These are phyloP conservation scores for Seira ritae DNA, from an alignment of 2,888 invertebrate species.

Conservation along the genomic window DNA sequence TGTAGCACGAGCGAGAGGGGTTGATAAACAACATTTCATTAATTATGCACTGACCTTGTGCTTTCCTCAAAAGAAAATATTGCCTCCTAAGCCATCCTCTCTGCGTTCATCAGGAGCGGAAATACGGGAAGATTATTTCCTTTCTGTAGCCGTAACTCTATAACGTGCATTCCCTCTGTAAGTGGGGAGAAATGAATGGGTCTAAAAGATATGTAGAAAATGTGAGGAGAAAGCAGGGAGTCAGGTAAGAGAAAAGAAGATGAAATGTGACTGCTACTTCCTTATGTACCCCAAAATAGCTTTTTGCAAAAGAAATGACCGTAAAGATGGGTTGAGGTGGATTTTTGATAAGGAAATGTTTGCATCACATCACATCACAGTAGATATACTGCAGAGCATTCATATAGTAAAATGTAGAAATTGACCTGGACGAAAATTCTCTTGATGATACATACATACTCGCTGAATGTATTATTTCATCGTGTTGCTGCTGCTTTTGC, in stretches of 20 bases:
- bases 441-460: conserved; percentile 55
- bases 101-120: conserved; percentile 18
- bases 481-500: conserved; percentile 34
- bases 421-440: conserved; percentile 57
- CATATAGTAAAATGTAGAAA: conserved; percentile 27
- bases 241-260: conserved; percentile 14
- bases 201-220: conserved; percentile 28
- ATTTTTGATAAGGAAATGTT: background rate
- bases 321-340: background rate
- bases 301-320: background rate
- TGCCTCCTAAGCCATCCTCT: conserved; percentile 17
- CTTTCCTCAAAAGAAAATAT: conserved; percentile 46
- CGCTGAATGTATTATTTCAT: conserved; percentile 30
- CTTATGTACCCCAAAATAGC: conserved; percentile 54
- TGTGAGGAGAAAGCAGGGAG: background rate
- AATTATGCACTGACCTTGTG: conserved; percentile 62
- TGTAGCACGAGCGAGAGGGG: conserved; percentile 53
- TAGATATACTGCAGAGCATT: too few relatives aligned
- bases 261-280: conserved; percentile 45
- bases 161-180: background rate
- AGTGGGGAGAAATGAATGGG: conserved; percentile 1
- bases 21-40: conserved; percentile 61
- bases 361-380: background rate
- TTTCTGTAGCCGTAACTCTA: conserved; percentile 15
- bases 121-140: conserved; percentile 20